These are phyloP conservation scores for Chaenogobius annularis DNA, from an alignment of 2,113 vertebrate genomes.

Conservation along the genomic window DNA sequence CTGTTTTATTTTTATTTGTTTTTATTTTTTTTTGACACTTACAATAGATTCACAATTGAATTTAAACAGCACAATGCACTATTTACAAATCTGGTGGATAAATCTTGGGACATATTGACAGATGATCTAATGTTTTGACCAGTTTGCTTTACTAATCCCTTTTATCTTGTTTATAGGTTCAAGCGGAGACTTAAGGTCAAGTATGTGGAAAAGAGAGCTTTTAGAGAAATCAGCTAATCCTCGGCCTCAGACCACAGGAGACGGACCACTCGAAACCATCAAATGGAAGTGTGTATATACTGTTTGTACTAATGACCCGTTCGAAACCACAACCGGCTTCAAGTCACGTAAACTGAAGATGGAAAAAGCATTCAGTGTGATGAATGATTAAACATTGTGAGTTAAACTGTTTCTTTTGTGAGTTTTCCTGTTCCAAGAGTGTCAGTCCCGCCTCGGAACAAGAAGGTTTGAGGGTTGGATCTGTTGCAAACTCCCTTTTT, in stretches of 20 bases:
- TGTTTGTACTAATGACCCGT: conserved; percentile 9
- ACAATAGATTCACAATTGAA: too few species aligned
- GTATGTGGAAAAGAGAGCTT: conserved; percentile 87
- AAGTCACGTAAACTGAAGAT: neutral
- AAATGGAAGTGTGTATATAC: conserved; percentile 43
- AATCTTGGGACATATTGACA: too few species aligned
- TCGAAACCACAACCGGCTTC: neutral
- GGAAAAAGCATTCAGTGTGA: neutral
- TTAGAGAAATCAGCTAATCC: conserved; percentile 79
- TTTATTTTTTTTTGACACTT: too few species aligned
- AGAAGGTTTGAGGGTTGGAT: too few species aligned
- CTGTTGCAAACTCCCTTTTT: too few species aligned
- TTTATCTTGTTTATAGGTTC: conserved; percentile 74
- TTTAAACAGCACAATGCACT: neutral
- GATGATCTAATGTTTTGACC: neutral
- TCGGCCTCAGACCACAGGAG: conserved; percentile 4
- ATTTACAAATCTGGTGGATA: too few species aligned
- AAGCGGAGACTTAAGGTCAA: conserved; percentile 86
- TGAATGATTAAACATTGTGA: neutral
- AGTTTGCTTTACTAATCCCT: neutral
- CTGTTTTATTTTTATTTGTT: too few species aligned
- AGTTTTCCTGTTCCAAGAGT: too few species aligned
- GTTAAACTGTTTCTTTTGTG: neutral
- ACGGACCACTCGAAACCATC: conserved; percentile 20
- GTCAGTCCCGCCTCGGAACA: too few species aligned